These are phyloP conservation scores for Potamarius usumacintae DNA, from an alignment of 2,113 vertebrate genomes.

Conservation along the genomic window DNA sequence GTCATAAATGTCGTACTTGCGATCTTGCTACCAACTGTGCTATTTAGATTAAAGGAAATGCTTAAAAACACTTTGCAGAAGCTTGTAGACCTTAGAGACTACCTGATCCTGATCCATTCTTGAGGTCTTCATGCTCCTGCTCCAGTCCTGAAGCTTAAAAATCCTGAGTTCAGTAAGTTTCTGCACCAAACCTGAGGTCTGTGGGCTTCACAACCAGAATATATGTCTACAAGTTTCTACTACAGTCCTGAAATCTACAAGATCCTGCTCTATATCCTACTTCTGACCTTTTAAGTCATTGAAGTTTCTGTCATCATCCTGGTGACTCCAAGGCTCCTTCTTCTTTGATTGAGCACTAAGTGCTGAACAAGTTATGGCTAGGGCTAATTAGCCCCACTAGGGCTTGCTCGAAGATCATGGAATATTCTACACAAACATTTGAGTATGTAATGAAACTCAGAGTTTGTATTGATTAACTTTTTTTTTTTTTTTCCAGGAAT, in stretches of 20 bases:
- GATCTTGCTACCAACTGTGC: not conserved
- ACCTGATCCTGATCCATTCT: not conserved
- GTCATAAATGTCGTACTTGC: not conserved
- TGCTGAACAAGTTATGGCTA: not conserved
- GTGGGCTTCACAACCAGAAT: too few species aligned
- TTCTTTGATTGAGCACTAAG: not conserved
- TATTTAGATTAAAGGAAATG: not conserved
- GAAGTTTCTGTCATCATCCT: not conserved
- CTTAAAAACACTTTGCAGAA: too few species aligned
- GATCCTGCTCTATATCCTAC: not conserved
- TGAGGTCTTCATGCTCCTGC: not conserved
- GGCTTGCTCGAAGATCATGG: not conserved
- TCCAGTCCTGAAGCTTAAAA: not conserved
- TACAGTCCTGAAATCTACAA: not conserved
- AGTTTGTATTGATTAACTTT: not conserved
- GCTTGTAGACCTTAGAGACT: not conserved
- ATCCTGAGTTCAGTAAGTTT: not conserved
- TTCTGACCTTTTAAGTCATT: not conserved
- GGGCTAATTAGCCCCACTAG: not conserved
- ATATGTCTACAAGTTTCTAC: not conserved
- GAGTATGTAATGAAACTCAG: not conserved
- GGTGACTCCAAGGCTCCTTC: not conserved
- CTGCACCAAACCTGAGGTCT: not conserved
- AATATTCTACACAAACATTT: not conserved
- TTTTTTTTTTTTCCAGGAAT: not conserved